A percentile compares a stretch with the other conserved stretches of the same genome.
Evolutionary conservation across 2,797 vertebrate genomes (phyloP).

Genomic region (Apogon hyalosoma): DNA sequence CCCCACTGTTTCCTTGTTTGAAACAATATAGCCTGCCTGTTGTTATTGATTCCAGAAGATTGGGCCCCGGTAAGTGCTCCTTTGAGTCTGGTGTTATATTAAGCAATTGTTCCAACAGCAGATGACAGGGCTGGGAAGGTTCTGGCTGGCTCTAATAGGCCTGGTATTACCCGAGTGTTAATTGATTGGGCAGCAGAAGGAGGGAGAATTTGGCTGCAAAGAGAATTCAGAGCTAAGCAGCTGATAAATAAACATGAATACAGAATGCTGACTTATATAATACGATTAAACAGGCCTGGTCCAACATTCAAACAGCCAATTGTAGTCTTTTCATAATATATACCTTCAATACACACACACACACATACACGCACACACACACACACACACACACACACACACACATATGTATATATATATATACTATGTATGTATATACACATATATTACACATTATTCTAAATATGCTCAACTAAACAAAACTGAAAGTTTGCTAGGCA

Average conservation of each 20-base stretch:
- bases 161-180: slow-evolving; percentile 88
- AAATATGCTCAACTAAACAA: not conserved
- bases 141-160: slow-evolving; percentile 86
- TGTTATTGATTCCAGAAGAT: slow-evolving; percentile 89
- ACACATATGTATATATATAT: too few species aligned
- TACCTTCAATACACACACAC: too few species aligned
- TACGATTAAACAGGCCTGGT: slow-evolving; percentile 13
- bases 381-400: too few species aligned
- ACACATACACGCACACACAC: too few species aligned
- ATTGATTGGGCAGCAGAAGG: slow-evolving; percentile 88
- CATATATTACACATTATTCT: not conserved
- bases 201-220: slow-evolving; percentile 47
- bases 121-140: slow-evolving; percentile 89
- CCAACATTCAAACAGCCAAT: slow-evolving; percentile 18
- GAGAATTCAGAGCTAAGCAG: slow-evolving; percentile 52
- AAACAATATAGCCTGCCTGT: slow-evolving; percentile 84
- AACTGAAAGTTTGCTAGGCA: not conserved
- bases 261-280: slow-evolving; percentile 10
- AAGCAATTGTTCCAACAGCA: slow-evolving; percentile 90
- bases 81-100: slow-evolving; percentile 89
- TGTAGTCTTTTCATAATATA: slow-evolving; percentile 7
- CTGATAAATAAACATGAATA: slow-evolving; percentile 50
- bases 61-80: slow-evolving; percentile 86
- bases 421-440: too few species aligned
- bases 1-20: slow-evolving; percentile 82